These are phyloP conservation scores for Microcebus murinus DNA, from an alignment of 2,113 vertebrate species.

Conservation along the genomic window DNA sequence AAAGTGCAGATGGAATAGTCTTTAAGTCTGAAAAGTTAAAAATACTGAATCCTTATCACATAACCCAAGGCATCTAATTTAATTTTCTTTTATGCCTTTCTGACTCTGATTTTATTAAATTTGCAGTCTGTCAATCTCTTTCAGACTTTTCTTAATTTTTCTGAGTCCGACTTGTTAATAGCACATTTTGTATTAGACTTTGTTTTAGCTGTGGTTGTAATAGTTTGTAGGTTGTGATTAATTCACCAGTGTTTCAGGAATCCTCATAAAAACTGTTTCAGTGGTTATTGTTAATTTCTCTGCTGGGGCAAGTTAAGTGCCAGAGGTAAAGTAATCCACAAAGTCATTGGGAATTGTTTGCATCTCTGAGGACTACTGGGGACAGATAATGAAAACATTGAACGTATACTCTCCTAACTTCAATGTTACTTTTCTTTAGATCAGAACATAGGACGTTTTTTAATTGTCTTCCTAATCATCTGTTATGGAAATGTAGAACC, in stretches of 20 bases:
- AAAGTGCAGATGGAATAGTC: neutral
- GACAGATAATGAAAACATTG: neutral
- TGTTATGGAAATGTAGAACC: neutral
- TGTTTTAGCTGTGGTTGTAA: constrained; percentile 37
- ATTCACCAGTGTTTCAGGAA: constrained; percentile 56
- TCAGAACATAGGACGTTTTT: neutral
- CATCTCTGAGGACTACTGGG: neutral
- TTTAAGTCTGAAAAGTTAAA: constrained; percentile 59
- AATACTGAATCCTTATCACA: constrained; percentile 55
- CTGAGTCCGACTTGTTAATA: constrained; percentile 61
- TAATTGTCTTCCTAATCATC: neutral
- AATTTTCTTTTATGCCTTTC: constrained; percentile 69
- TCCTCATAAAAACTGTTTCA: constrained; percentile 34
- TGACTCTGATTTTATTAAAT: constrained; percentile 69
- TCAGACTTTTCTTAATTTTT: constrained; percentile 68
- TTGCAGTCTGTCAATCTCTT: constrained; percentile 53
- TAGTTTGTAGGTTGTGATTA: constrained; percentile 55
- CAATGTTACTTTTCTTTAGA: neutral
- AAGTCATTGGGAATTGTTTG: neutral
- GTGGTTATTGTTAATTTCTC: constrained; percentile 52
- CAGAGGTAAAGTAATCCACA: constrained; percentile 23
- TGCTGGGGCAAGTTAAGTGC: constrained; percentile 52
- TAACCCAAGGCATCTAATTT: constrained; percentile 60
- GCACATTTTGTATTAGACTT: neutral
- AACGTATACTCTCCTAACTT: neutral